Evolutionary conservation across 2,888 invertebrate species (phyloP).

Genomic region (Diarsia brunnea): DNA sequence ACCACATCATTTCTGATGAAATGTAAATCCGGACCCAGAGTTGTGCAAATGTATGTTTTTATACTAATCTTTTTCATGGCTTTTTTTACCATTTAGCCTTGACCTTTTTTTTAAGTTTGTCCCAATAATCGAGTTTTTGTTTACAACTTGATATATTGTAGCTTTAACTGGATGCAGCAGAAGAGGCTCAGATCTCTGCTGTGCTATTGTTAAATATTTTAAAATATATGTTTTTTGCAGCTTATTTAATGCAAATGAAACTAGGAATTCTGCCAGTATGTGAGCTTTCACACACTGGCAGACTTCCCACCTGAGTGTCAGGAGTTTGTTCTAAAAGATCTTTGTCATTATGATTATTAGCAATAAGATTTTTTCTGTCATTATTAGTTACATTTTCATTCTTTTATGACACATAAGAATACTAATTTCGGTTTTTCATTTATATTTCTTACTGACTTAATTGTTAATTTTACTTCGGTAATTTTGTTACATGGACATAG

Average conservation of each 20-base stretch:
- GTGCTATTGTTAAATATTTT: not conserved
- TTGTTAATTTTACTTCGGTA: constrained; percentile 60
- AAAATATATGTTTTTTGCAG: not conserved
- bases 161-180: not conserved
- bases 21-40: not conserved
- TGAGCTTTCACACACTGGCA: not conserved
- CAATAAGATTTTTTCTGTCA: constrained; percentile 41
- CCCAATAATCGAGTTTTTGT: not conserved
- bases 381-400: constrained; percentile 28
- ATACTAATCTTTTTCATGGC: not conserved
- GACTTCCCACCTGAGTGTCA: not conserved
- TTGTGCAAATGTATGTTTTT: not conserved
- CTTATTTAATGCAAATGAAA: not conserved
- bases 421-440: constrained; percentile 46
- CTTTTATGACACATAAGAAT: constrained; percentile 38
- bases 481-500: constrained; percentile 64
- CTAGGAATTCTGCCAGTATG: not conserved
- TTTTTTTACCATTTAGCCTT: not conserved
- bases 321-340: constrained; percentile 19
- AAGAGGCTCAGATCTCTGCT: not conserved
- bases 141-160: not conserved
- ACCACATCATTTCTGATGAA: not conserved
- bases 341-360: constrained; percentile 44
- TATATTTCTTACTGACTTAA: constrained; percentile 36
- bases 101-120: not conserved